Evolutionary conservation across 2,888 invertebrate genomes (phyloP).

Genomic region (Orthonevra nobilis): DNA sequence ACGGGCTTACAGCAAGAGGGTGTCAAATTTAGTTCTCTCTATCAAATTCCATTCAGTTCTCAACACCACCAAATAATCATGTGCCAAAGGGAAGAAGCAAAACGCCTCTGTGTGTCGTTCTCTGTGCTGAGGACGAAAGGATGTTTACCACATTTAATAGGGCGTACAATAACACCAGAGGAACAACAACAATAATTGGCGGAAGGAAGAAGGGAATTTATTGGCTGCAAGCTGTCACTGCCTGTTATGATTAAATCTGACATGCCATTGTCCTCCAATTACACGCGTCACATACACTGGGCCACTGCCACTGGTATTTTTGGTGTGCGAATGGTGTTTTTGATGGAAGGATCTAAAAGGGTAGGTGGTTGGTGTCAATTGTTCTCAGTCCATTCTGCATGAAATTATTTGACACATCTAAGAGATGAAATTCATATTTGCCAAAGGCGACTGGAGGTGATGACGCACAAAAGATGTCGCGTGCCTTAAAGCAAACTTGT

Average conservation of each 20-base stretch:
- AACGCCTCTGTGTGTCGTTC: conserved; percentile 4
- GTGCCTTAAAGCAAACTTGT: conserved; percentile 63
- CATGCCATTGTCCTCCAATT: conserved; percentile 73
- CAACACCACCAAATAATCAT: conserved; percentile 50
- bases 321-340: conserved; percentile 50
- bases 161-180: conserved; percentile 55
- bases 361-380: conserved; percentile 39
- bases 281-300: conserved; percentile 73
- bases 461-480: conserved; percentile 62
- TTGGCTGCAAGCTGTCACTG: conserved; percentile 72
- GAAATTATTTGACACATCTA: conserved; percentile 51
- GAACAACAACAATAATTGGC: conserved; percentile 58
- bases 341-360: conserved; percentile 12
- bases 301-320: conserved; percentile 18
- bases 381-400: conserved; percentile 49
- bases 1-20: conserved; percentile 13
- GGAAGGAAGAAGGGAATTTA: conserved; percentile 71
- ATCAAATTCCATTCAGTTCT: conserved; percentile 64
- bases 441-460: conserved; percentile 39
- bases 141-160: conserved; percentile 58
- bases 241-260: conserved; percentile 73
- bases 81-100: conserved; percentile 49
- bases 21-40: conserved; percentile 68
- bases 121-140: conserved; percentile 36
- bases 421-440: conserved; percentile 66